A percentile compares a stretch with the other conserved stretches of the same genome.
Evolutionary conservation across 2,113 vertebrate species (phyloP).

Genomic region (Corydoras maculifer): DNA sequence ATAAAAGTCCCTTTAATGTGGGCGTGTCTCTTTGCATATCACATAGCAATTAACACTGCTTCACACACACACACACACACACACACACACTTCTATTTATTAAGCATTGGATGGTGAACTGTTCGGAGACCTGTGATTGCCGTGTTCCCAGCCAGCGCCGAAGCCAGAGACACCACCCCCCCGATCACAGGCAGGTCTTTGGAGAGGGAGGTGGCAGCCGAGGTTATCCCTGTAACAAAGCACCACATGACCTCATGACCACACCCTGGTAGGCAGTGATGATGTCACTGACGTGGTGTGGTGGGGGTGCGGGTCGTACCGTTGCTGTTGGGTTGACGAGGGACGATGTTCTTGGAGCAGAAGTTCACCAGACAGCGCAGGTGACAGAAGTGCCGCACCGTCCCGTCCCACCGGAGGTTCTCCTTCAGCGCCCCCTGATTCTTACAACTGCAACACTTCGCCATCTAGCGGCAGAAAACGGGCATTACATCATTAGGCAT

Average conservation of each 20-base stretch:
- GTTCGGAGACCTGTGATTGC: conserved; percentile 76
- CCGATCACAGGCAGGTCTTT: conserved; percentile 90
- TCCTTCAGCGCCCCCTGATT: conserved; percentile 88
- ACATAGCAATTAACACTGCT: no score
- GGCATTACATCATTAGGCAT: no score
- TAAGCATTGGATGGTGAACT: neutral
- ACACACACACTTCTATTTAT: no score
- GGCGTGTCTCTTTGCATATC: no score
- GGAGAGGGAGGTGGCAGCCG: conserved; percentile 46
- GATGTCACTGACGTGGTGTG: no score
- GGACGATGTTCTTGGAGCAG: conserved; percentile 64
- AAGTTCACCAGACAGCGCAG: conserved; percentile 84
- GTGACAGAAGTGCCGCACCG: conserved; percentile 91
- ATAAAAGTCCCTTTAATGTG: no score
- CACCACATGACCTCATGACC: no score
- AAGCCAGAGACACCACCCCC: conserved; percentile 88
- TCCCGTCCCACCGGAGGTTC: conserved; percentile 85
- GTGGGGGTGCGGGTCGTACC: conserved; percentile 27
- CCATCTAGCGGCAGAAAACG: conserved; percentile 72
- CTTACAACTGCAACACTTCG: conserved; percentile 86
- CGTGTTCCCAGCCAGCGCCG: conserved; percentile 79
- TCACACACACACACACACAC: neutral
- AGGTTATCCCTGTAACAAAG: conserved; percentile 18
- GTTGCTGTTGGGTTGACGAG: conserved; percentile 61
- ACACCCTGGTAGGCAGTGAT: no score